These are phyloP conservation scores for Speoplatyrhinus poulsoni DNA, from an alignment of 2,113 vertebrate species.

Conservation along the genomic window DNA sequence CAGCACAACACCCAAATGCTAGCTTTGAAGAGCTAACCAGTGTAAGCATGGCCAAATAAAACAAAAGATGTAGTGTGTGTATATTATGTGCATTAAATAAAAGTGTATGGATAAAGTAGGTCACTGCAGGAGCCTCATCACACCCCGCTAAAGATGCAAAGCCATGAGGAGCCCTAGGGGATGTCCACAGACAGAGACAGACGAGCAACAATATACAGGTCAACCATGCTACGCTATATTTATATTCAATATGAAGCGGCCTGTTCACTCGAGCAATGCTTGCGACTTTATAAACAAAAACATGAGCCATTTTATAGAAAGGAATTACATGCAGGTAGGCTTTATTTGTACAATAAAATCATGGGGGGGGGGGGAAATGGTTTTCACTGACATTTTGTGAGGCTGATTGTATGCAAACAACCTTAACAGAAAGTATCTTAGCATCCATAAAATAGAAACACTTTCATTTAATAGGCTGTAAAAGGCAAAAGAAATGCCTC, in stretches of 20 bases:
- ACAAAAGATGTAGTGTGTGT: conserved; percentile 28
- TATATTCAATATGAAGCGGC: no score
- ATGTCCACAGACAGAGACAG: conserved; percentile 22
- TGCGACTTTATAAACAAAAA: no score
- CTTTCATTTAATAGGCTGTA: background rate
- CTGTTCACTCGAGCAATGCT: no score
- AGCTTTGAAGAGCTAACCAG: conserved; percentile 4
- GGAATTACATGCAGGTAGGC: no score
- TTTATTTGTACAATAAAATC: no score
- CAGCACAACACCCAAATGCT: conserved; percentile 1
- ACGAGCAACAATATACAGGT: conserved; percentile 1
- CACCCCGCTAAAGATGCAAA: conserved; percentile 23
- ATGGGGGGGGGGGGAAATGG: no score
- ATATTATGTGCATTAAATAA: conserved; percentile 10
- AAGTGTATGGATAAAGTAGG: conserved; percentile 17
- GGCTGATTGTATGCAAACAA: background rate
- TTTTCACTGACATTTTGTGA: background rate
- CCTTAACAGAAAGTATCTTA: background rate
- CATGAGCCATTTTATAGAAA: background rate
- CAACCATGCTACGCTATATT: background rate
- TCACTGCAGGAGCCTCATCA: conserved; percentile 3
- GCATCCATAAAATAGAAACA: background rate
- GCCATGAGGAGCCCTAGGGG: conserved; percentile 1
- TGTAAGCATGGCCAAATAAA: background rate
- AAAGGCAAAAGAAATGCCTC: background rate